Evolutionary conservation across 2,888 invertebrate species (phyloP), one percentile per base, ranked within the genome.

Genomic region (Clusia tigrina): DNA sequence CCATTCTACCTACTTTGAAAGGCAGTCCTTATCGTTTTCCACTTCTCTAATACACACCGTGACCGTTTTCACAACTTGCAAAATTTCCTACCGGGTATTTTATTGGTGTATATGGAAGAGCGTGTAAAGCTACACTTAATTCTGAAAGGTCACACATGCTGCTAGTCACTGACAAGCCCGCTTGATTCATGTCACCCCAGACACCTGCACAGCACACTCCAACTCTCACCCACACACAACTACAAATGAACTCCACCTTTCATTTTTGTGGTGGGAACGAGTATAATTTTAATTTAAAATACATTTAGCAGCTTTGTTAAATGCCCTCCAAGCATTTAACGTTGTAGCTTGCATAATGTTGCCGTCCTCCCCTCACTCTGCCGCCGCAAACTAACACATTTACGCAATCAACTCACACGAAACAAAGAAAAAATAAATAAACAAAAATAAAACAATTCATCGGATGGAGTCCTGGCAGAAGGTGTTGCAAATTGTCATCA

Each of bases 291-390:
- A n/a, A n/a, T n/a, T n/a, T n/a, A n/a, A n/a, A n/a, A 12, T 32
- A 32, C 32, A 32, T 32, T 9, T 32, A 32, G 12, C 42, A 42
- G 58, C 63, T 63, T 63, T 51, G 48, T 42, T 63, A 63, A 63
- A 63, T 63, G 54, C 58, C 55, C 63, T 63, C 51, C 54, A 51
- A 54, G 37, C 55, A 63, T 63, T 54, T 25, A n/a, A 42, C 26
- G 42, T 42, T 58, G 55, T 51, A 32, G 37, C 20, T n/a, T n/a
- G 12, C 9, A 42, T 22, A 48, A 20, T 20, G 22, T 48, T 22
- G 22, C 5, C n/a, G 6, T 17, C 9, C n/a, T 6, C 48, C 5
- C 48, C 48, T 5, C 48, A 48, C 48, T 48, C 22, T 32, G 20
- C 18, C 48, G 22, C n/a, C 20, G 22, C 48, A 48, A 48, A 42